Evolutionary conservation across 2,113 vertebrate genomes (phyloP).

Genomic region (Carassius gibelio): DNA sequence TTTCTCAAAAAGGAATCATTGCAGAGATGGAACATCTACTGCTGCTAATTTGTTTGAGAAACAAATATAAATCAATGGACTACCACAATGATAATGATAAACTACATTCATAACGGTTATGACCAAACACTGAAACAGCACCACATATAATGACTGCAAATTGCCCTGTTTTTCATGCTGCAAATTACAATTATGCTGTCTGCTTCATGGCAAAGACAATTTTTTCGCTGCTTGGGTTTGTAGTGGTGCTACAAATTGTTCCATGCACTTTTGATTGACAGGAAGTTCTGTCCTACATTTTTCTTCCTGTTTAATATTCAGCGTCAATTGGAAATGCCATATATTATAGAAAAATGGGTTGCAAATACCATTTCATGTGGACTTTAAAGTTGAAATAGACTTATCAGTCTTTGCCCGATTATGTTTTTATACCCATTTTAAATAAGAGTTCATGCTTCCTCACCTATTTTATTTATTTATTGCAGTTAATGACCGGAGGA

Average conservation of each 20-base stretch:
- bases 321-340: too few relatives aligned
- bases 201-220: not conserved
- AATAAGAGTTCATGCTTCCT: not conserved
- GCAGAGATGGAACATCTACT: not conserved
- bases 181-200: not conserved
- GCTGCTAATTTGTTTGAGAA: not conserved
- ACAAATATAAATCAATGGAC: not conserved
- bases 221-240: not conserved
- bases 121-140: not conserved
- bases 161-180: not conserved
- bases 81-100: too few relatives aligned
- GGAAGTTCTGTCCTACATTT: not conserved
- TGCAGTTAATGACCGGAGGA: constrained; percentile 83
- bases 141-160: not conserved
- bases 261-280: not conserved
- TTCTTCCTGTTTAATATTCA: not conserved
- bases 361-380: not conserved
- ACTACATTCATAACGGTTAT: not conserved
- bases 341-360: too few relatives aligned
- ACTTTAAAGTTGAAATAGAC: not conserved
- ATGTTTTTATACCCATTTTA: not conserved
- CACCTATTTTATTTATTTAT: not conserved
- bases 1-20: not conserved
- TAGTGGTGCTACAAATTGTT: not conserved
- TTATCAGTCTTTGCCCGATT: not conserved